A percentile compares a stretch with the other conserved stretches of the same genome.
Evolutionary conservation across 1,140 invertebrate species (phyloP).

Genomic region (Drosophila paulistorum): DNA sequence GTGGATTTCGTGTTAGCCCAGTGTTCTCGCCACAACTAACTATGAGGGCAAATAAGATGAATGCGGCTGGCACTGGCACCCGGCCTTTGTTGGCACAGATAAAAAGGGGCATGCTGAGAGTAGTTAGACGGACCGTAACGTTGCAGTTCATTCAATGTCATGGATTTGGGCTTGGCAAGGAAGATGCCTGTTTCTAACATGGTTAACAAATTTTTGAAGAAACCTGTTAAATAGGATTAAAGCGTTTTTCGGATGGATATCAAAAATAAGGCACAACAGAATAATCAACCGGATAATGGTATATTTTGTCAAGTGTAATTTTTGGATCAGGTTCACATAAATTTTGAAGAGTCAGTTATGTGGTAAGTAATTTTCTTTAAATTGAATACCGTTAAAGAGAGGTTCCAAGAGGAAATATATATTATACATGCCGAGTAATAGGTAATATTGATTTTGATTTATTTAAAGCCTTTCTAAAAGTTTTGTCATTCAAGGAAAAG

Average conservation of each 20-base stretch:
- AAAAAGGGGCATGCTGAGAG: slow-evolving; percentile 23
- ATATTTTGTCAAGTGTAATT: no score
- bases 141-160: not conserved
- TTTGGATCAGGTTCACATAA: no score
- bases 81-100: slow-evolving; percentile 54
- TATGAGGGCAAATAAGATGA: slow-evolving; percentile 32
- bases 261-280: no score
- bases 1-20: not conserved
- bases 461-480: no score
- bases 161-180: slow-evolving; percentile 4
- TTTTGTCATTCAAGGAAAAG: no score
- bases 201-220: not conserved
- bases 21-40: slow-evolving; percentile 13
- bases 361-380: no score
- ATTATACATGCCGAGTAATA: no score
- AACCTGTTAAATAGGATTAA: not conserved
- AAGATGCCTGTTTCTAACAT: not conserved
- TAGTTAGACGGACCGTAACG: slow-evolving; percentile 25
- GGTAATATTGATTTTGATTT: no score
- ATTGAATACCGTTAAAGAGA: no score
- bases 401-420: no score
- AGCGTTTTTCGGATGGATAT: not conserved
- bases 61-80: slow-evolving; percentile 17
- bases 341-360: no score
- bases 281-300: no score